Percentiles rank a stretch among this genome's conserved stretches.
phyloP scores from a whole-genome alignment of 1,140 invertebrate genomes.

The Drosophila kohkoa region DNA sequence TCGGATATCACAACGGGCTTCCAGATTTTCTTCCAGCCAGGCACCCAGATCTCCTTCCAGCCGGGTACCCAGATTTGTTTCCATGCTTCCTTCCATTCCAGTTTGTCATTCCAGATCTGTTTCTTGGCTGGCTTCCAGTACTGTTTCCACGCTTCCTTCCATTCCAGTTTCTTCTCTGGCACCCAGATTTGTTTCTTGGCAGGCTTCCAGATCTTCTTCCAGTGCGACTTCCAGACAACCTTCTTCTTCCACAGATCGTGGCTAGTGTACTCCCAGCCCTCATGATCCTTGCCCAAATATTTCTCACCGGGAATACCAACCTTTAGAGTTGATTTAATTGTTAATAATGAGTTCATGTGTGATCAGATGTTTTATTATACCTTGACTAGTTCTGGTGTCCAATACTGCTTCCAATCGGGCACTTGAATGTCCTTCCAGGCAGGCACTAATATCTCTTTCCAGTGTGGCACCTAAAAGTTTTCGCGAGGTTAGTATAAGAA shows the following conservation, averaged over 20 bases:
- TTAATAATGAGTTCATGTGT: neutral
- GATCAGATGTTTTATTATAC: constrained; percentile 59
- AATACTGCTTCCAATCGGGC: constrained; percentile 91
- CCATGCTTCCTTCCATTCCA: constrained; percentile 91
- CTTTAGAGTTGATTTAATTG: neutral
- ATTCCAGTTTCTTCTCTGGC: constrained; percentile 90
- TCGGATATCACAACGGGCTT: constrained; percentile 92
- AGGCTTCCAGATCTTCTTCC: constrained; percentile 92
- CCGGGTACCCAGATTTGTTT: constrained; percentile 92
- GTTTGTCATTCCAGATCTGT: constrained; percentile 88
- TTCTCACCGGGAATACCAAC: constrained; percentile 90
- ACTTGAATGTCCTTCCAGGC: constrained; percentile 91
- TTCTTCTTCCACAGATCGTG: constrained; percentile 93
- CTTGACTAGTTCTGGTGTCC: constrained; percentile 89
- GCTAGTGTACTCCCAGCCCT: constrained; percentile 91
- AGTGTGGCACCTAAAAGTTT: constrained; percentile 86
- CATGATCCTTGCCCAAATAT: constrained; percentile 89
- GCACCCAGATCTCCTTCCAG: constrained; percentile 91
- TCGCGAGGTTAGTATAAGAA: too few relatives aligned
- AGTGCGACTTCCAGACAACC: constrained; percentile 91
- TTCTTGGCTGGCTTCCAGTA: constrained; percentile 92
- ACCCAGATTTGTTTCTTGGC: constrained; percentile 93
- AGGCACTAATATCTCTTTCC: constrained; percentile 92
- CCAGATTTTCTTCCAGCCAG: constrained; percentile 91
- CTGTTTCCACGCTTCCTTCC: constrained; percentile 92